phyloP scores from a whole-genome alignment of 2,113 vertebrate genomes.

The Sinocyclocheilus anophthalmus region DNA sequence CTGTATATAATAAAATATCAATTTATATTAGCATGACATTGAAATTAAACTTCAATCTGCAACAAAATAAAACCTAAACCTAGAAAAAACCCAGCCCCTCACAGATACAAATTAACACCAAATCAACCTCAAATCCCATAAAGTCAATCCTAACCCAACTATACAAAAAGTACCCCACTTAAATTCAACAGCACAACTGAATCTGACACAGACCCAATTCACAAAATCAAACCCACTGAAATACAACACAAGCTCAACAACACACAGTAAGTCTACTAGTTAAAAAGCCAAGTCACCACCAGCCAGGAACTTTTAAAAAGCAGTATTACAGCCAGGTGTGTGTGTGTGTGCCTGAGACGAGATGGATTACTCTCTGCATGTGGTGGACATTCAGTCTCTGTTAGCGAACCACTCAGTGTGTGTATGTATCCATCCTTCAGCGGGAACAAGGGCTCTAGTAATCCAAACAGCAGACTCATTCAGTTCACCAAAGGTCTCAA shows the following conservation, averaged over 20 bases:
- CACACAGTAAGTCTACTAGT: not conserved
- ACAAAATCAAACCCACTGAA: not conserved
- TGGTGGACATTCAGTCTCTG: slow-evolving; percentile 44
- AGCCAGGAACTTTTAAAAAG: slow-evolving; percentile 33
- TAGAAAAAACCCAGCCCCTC: not conserved
- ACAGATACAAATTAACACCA: not conserved
- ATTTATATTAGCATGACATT: not conserved
- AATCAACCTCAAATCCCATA: not conserved
- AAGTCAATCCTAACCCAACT: not conserved
- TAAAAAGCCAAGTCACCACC: slow-evolving; percentile 11
- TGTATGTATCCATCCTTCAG: not conserved
- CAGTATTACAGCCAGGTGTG: slow-evolving; percentile 34
- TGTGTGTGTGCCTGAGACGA: slow-evolving; percentile 14
- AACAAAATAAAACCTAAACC: not conserved
- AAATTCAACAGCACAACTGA: not conserved
- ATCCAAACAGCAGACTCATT: slow-evolving; percentile 32
- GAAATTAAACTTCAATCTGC: not conserved
- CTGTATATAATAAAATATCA: not conserved
- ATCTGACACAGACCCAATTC: not conserved
- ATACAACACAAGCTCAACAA: not conserved
- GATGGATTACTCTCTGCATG: slow-evolving; percentile 44
- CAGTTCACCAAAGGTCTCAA: slow-evolving; percentile 10
- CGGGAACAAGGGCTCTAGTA: slow-evolving; percentile 4
- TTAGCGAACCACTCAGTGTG: slow-evolving; percentile 33
- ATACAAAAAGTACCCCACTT: not conserved